Evolutionary conservation across 2,113 vertebrate genomes (phyloP).

Genomic region (Oreotrochilus melanogaster): DNA sequence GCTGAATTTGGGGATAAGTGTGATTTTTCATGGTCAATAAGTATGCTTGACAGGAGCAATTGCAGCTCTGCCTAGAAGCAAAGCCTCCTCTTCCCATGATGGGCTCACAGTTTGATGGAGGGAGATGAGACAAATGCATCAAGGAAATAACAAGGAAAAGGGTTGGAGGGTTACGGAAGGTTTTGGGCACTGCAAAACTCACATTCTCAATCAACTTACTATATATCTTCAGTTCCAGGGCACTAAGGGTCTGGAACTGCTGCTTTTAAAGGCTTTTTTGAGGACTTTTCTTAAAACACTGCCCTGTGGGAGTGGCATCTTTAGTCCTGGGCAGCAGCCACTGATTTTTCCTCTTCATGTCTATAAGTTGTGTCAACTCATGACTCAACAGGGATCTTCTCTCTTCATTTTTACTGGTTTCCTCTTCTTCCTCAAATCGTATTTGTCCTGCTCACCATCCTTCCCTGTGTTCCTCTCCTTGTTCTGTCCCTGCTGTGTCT

Average conservation of each 20-base stretch:
- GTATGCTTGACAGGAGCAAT: background rate
- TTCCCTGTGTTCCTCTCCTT: background rate
- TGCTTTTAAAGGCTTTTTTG: background rate
- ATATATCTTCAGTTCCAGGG: background rate
- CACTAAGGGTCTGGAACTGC: background rate
- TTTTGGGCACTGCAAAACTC: background rate
- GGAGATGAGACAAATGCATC: background rate
- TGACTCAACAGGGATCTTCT: background rate
- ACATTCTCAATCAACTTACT: background rate
- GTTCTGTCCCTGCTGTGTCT: background rate
- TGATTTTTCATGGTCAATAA: background rate
- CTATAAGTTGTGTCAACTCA: background rate
- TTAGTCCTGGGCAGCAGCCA: background rate
- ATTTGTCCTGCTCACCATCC: background rate
- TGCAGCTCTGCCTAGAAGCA: background rate
- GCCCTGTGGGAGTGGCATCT: background rate
- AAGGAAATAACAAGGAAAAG: background rate
- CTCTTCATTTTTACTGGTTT: background rate
- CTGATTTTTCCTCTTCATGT: background rate
- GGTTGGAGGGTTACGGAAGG: background rate
- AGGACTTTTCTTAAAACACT: background rate
- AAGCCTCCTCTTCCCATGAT: accelerated
- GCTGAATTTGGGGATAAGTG: background rate
- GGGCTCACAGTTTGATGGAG: background rate
- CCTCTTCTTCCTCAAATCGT: background rate